Percentiles rank a stretch among this genome's conserved stretches.
Conservation (phyloP, 2,113 vertebrate species). For the Saccopteryx leptura region DNA sequence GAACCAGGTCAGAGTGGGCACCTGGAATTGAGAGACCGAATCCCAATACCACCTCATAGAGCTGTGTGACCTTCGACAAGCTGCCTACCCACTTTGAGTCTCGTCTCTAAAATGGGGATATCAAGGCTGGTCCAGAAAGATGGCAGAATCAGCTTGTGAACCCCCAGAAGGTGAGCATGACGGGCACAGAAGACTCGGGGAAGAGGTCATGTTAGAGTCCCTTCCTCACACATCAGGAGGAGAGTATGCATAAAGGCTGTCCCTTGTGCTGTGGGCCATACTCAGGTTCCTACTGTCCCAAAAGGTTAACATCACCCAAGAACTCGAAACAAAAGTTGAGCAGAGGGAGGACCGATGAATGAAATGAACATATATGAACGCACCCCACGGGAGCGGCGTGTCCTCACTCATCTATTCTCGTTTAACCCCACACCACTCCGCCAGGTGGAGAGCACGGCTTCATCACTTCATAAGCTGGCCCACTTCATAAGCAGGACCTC, state of each 20-base stretch:
- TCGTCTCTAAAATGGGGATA: not conserved
- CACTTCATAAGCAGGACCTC: not conserved
- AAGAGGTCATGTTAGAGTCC: not conserved
- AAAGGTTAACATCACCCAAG: not conserved
- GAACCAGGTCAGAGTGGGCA: not conserved
- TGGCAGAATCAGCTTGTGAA: not conserved
- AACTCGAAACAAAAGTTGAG: not conserved
- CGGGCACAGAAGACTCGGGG: not conserved
- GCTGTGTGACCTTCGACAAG: not conserved
- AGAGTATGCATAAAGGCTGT: not conserved
- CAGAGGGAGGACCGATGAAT: not conserved
- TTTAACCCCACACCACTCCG: not conserved
- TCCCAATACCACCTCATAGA: not conserved
- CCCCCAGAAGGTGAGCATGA: not conserved
- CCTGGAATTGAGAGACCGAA: not conserved
- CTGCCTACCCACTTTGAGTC: not conserved
- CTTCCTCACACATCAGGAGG: not conserved
- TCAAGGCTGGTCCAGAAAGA: not conserved
- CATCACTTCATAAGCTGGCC: not conserved
- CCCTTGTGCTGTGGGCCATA: not conserved
- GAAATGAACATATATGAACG: not conserved
- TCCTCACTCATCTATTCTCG: not conserved
- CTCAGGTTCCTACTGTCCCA: not conserved
- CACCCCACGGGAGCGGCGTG: fast-evolving
- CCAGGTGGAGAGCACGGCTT: fast-evolving